Evolutionary conservation across 2,797 vertebrate species (phyloP).

Genomic region (Eupleurogrammus muticus): DNA sequence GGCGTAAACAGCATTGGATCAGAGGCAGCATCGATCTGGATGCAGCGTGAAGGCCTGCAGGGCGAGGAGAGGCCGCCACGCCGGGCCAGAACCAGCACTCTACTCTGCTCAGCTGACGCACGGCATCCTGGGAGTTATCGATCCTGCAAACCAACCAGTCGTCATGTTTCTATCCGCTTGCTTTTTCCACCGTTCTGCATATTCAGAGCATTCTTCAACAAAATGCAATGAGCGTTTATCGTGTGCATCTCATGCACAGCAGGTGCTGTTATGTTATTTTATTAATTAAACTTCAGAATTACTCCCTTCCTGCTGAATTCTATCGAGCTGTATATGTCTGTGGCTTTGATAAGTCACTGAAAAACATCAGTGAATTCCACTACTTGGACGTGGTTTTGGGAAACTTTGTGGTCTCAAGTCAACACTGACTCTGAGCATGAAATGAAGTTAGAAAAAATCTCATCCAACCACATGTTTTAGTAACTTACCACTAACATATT

Average conservation of each 20-base stretch:
- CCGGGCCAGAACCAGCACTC: slow-evolving; percentile 33
- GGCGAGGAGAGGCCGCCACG: slow-evolving; percentile 61
- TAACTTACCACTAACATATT: too few relatives aligned
- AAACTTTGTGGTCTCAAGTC: too few relatives aligned
- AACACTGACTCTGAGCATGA: too few relatives aligned
- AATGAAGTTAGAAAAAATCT: too few relatives aligned
- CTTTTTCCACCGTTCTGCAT: too few relatives aligned
- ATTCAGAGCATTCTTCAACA: slow-evolving; percentile 1
- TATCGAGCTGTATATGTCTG: too few relatives aligned
- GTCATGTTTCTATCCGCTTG: too few relatives aligned
- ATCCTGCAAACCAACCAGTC: slow-evolving; percentile 8
- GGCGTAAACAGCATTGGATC: slow-evolving; percentile 67
- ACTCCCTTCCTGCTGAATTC: too few relatives aligned
- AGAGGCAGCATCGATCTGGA: slow-evolving; percentile 59
- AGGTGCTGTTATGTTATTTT: background rate
- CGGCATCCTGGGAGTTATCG: slow-evolving; percentile 26
- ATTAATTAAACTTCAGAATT: too few relatives aligned
- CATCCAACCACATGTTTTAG: too few relatives aligned
- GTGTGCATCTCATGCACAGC: background rate
- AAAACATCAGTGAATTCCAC: background rate
- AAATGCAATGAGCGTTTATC: background rate
- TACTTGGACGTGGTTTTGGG: too few relatives aligned
- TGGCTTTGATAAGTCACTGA: too few relatives aligned
- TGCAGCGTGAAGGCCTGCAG: slow-evolving; percentile 59
- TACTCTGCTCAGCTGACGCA: slow-evolving; percentile 27